Evolutionary conservation across 1,140 invertebrate species (phyloP), one percentile per base, ranked within the genome.

Genomic region (Drosophila sechellia): DNA sequence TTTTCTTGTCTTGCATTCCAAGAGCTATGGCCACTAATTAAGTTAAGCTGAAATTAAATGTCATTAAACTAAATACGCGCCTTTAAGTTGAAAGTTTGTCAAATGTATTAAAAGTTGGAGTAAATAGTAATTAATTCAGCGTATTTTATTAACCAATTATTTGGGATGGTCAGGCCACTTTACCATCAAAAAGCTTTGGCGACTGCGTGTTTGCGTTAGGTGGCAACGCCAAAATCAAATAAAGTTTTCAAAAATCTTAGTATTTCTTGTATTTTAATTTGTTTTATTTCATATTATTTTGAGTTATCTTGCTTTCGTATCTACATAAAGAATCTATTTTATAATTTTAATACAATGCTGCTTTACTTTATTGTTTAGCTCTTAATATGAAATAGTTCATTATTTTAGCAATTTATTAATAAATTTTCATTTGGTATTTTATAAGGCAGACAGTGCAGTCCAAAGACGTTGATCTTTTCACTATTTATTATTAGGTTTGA

Each of bases 381-480:
- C 69, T 54, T 61, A 46, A 42, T 27, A 31, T 60, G 64, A 70
- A 56, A 50, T 39, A 35, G 20, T 69, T 50, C 34, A 27, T 35
- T 65, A 48, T 43, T 73, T 68, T 58, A 59, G 61, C 73, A 76
- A 48, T 76, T 59, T 53, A 49, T 25, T 56, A 35, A 65, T 79
- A 64, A 40, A 54, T 49, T 76, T 71, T 43, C 4, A 46, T 61
- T 75, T 54, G 65, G 52, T 77, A 63, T 54, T 60, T 77, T 55
- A 40, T 87, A 87, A 87, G 84, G 84, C 84, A 83, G 76, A 87
- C 77, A 83, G 77, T 87, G 79, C 77, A 87, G 83, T 89, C 79
- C 69, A 84, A 58, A 75, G 60, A 75, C 77, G 50, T 77, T 52
- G 55, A 70, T 69, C 60, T 56, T 50, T 63, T 52, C 54, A 27